Percentiles rank a stretch among this genome's conserved stretches.
phyloP scores from a whole-genome alignment of 2,113 vertebrate species.

The Piaya cayana region DNA sequence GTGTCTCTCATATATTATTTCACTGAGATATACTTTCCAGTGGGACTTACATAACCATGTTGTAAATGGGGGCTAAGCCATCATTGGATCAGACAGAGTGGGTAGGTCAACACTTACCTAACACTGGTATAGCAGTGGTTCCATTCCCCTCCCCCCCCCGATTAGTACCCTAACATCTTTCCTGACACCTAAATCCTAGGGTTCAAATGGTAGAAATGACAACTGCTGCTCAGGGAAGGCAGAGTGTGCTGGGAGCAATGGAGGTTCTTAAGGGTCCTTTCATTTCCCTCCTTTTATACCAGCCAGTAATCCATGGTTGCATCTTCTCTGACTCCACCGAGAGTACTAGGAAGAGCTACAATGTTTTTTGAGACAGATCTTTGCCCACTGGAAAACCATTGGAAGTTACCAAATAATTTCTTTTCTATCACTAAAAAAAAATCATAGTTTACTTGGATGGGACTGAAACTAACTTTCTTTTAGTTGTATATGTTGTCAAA shows the following conservation, averaged over 20 bases:
- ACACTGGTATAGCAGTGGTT: background rate
- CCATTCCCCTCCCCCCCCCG: too few species aligned
- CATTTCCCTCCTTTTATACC: background rate
- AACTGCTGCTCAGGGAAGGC: background rate
- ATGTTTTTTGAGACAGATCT: background rate
- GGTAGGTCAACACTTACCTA: background rate
- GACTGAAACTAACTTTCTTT: background rate
- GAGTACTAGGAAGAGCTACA: background rate
- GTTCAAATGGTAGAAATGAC: background rate
- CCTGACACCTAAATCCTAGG: background rate
- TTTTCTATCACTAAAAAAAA: background rate
- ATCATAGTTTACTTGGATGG: background rate
- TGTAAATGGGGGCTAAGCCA: background rate
- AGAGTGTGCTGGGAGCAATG: background rate
- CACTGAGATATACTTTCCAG: background rate
- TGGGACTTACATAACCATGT: background rate
- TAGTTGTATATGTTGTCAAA: background rate
- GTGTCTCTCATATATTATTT: background rate
- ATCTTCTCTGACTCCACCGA: background rate
- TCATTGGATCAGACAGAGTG: background rate
- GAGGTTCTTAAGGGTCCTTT: background rate
- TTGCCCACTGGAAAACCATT: background rate
- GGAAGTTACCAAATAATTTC: background rate
- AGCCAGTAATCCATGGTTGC: background rate
- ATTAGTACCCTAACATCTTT: background rate